Evolutionary conservation across 2,888 invertebrate genomes (phyloP).

Genomic region (Nemoura dubitans): DNA sequence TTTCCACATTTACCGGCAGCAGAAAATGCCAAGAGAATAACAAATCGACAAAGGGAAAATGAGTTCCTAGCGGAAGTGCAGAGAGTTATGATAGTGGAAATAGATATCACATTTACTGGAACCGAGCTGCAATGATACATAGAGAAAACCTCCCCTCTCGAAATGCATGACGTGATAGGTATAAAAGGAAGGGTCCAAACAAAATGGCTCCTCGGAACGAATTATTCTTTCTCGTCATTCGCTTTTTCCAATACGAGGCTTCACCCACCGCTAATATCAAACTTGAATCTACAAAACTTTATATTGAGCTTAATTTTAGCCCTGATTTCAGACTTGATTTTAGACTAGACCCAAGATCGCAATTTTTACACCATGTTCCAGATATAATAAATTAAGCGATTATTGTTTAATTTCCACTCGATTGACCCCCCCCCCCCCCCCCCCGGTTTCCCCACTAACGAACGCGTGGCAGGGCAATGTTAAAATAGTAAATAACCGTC

Average conservation of each 20-base stretch:
- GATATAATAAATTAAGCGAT: not conserved
- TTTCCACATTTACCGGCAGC: not conserved
- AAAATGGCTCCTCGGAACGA: conserved; percentile 1
- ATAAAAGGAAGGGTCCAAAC: not conserved
- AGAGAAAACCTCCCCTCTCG: not conserved
- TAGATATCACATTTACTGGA: conserved; percentile 46
- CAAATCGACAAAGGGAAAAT: conserved; percentile 16
- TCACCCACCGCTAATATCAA: too few species aligned
- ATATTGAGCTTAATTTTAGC: too few species aligned
- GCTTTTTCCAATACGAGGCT: too few species aligned
- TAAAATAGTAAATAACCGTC: not conserved
- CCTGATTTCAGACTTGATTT: too few species aligned
- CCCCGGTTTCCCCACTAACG: too few species aligned
- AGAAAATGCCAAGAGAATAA: conserved; percentile 18
- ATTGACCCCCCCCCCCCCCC: too few species aligned
- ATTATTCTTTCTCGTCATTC: not conserved
- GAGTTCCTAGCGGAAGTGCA: not conserved
- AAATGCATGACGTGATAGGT: not conserved
- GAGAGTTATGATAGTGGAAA: conserved; percentile 48
- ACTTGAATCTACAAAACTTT: too few species aligned
- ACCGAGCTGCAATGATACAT: not conserved
- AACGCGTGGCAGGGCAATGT: too few species aligned
- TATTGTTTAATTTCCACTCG: not conserved
- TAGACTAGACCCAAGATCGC: too few species aligned
- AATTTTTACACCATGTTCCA: not conserved